A percentile compares a stretch with the other conserved stretches of the same genome.
These are phyloP conservation scores for Meteorus cinctellus DNA, from an alignment of 2,888 invertebrate genomes.

Conservation along the genomic window DNA sequence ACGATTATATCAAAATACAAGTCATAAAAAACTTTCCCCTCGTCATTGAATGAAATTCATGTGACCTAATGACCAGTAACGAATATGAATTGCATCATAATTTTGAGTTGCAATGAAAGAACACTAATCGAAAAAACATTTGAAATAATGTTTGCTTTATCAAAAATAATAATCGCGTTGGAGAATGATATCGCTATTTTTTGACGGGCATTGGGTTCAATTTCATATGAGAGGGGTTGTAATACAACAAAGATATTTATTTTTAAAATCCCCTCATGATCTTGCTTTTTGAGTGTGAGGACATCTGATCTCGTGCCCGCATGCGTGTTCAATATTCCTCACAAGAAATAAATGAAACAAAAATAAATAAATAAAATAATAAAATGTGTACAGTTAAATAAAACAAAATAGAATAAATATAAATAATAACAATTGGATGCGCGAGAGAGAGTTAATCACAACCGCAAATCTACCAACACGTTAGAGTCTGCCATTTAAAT, in stretches of 20 bases:
- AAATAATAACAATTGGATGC: slow-evolving; percentile 29
- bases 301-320: slow-evolving; percentile 43
- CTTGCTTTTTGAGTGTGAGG: slow-evolving; percentile 30
- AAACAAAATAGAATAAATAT: slow-evolving; percentile 32
- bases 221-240: background rate
- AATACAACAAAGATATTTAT: background rate
- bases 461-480: slow-evolving; percentile 38
- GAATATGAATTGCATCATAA: background rate
- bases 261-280: background rate
- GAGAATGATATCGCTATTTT: background rate
- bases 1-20: background rate
- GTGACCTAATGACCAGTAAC: background rate
- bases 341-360: slow-evolving; percentile 26
- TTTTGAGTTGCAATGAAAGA: background rate
- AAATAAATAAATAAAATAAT: slow-evolving; percentile 17
- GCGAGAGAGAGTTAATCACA: slow-evolving; percentile 44
- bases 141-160: background rate
- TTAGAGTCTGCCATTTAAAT: slow-evolving; percentile 30
- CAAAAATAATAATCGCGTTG: background rate
- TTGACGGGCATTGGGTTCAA: background rate
- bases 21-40: background rate
- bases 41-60: background rate
- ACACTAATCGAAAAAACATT: background rate
- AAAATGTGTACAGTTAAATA: slow-evolving; percentile 23
- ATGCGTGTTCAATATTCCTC: slow-evolving; percentile 41